Percentiles rank a stretch among this genome's conserved stretches.
These are phyloP conservation scores for Anisognathus igniventris DNA, from an alignment of 2,797 vertebrate species.

Conservation along the genomic window DNA sequence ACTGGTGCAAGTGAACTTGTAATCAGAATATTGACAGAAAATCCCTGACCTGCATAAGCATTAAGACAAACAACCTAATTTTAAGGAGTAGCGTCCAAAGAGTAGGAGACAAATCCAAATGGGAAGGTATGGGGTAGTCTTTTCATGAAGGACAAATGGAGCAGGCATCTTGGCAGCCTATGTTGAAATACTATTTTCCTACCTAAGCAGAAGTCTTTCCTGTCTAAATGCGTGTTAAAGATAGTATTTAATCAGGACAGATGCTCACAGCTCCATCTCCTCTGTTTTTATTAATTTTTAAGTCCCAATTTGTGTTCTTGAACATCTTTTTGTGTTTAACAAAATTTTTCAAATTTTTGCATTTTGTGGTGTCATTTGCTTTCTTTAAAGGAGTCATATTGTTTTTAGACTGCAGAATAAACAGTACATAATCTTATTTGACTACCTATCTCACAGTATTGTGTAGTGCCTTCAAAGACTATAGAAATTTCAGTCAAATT, in stretches of 20 bases:
- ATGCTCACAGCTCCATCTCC: not conserved
- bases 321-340: not conserved
- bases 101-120: not conserved
- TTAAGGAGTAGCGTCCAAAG: not conserved
- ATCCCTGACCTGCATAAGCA: not conserved
- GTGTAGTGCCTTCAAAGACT: not conserved
- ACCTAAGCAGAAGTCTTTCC: not conserved
- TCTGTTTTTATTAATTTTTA: not conserved
- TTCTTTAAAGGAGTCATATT: not conserved
- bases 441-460: not conserved
- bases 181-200: not conserved
- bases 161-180: not conserved
- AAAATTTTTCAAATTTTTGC: not conserved
- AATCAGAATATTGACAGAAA: not conserved
- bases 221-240: not conserved
- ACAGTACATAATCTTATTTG: not conserved
- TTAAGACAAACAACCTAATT: not conserved
- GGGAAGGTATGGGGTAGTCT: not conserved
- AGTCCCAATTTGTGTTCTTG: not conserved
- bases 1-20: not conserved
- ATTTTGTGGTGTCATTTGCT: not conserved
- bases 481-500: not conserved
- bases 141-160: not conserved
- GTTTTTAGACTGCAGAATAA: not conserved
- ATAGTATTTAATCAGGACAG: not conserved